phyloP scores from a whole-genome alignment of 2,797 vertebrate genomes.

The Ambastaia sidthimunki region DNA sequence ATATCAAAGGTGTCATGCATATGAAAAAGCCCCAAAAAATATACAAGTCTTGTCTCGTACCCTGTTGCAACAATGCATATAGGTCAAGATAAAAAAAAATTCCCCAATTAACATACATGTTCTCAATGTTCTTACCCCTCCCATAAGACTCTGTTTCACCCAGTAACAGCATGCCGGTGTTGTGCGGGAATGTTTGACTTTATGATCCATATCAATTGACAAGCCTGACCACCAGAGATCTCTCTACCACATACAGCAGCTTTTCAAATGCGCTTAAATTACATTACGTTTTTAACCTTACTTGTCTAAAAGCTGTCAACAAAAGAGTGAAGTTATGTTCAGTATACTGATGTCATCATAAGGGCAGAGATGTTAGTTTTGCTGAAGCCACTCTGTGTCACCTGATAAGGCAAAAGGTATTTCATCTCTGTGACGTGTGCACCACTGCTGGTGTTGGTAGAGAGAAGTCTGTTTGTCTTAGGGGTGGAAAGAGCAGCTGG shows the following conservation, averaged over 20 bases:
- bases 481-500: neutral
- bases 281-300: neutral
- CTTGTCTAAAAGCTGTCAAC: neutral
- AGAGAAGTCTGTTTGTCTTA: slow-evolving; percentile 12
- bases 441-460: neutral
- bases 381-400: neutral
- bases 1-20: neutral
- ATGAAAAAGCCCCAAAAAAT: neutral
- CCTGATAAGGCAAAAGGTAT: slow-evolving; percentile 14
- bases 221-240: neutral
- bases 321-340: neutral
- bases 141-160: neutral
- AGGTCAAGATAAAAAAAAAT: neutral
- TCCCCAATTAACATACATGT: neutral
- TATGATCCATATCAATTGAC: neutral
- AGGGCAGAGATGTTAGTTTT: neutral
- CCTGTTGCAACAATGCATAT: neutral
- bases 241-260: neutral
- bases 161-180: neutral
- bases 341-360: neutral
- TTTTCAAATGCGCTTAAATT: neutral
- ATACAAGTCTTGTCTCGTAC: neutral
- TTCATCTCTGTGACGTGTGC: neutral
- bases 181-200: neutral
- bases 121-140: neutral